A percentile compares a stretch with the other conserved stretches of the same genome.
Evolutionary conservation across 1,140 invertebrate genomes (phyloP).

Genomic region (Drosophila pectinifera): DNA sequence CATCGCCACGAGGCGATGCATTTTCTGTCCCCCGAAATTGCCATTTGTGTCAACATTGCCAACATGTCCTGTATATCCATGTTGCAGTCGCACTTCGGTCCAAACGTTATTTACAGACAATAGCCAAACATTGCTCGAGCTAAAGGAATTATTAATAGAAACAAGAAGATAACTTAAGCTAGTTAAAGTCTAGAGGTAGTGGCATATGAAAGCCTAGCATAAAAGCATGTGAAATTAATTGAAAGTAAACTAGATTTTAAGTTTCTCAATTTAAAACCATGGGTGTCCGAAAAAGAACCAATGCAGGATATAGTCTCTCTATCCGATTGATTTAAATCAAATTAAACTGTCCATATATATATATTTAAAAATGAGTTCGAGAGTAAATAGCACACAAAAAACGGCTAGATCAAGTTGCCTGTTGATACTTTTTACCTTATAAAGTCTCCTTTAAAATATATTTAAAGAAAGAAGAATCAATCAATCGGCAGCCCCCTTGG

Average conservation of each 20-base stretch:
- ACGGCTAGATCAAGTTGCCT: too few species aligned
- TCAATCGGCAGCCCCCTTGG: background rate
- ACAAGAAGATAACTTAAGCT: background rate
- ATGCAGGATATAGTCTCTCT: too few species aligned
- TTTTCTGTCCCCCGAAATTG: conserved; percentile 26
- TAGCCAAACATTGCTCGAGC: conserved; percentile 1
- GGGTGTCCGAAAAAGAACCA: too few species aligned
- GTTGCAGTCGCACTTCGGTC: conserved; percentile 6
- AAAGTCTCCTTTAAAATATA: background rate
- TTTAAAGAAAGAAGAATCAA: background rate
- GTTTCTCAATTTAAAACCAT: background rate
- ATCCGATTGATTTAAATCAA: too few species aligned
- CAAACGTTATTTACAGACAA: conserved; percentile 21
- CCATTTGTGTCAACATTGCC: conserved; percentile 48
- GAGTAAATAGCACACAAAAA: too few species aligned
- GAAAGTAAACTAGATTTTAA: background rate
- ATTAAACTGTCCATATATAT: too few species aligned
- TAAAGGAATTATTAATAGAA: conserved; percentile 16
- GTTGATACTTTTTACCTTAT: too few species aligned
- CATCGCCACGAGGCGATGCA: conserved; percentile 22
- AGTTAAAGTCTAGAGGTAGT: background rate
- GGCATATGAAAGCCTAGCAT: too few species aligned
- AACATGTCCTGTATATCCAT: conserved; percentile 47
- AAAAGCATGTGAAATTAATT: background rate
- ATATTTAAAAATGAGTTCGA: too few species aligned